phyloP scores from a whole-genome alignment of 2,888 invertebrate species.

The Agrypnus murinus region DNA sequence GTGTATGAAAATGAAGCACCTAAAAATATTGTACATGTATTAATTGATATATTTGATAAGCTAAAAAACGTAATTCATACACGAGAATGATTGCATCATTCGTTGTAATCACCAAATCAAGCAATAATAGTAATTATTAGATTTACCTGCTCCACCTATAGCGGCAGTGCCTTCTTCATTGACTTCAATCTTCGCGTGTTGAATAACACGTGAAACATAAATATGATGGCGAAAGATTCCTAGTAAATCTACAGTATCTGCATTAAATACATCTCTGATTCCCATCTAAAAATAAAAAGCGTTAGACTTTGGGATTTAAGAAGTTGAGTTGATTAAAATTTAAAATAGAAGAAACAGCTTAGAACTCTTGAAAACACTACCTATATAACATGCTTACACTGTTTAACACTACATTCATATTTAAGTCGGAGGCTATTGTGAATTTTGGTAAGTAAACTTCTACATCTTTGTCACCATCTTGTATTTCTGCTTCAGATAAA shows the following conservation, averaged over 20 bases:
- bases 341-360: too few relatives aligned
- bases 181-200: conserved; percentile 84
- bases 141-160: conserved; percentile 75
- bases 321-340: too few relatives aligned
- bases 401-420: conserved; percentile 75
- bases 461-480: conserved; percentile 76
- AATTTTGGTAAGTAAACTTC: conserved; percentile 80
- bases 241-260: conserved; percentile 74
- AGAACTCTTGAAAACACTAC: too few relatives aligned
- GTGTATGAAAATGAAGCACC: conserved; percentile 73
- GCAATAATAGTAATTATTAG: too few relatives aligned
- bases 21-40: conserved; percentile 61
- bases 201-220: conserved; percentile 78
- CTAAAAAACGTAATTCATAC: too few relatives aligned
- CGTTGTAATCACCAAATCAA: too few relatives aligned
- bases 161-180: conserved; percentile 85
- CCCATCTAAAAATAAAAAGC: conserved; percentile 74
- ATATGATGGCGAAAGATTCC: conserved; percentile 74
- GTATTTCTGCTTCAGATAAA: conserved; percentile 71
- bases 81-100: too few relatives aligned
- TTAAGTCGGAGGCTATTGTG: conserved; percentile 76
- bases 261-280: conserved; percentile 78
- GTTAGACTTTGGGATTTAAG: too few relatives aligned
- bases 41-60: not conserved
- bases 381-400: conserved; percentile 66